These are phyloP conservation scores for Potamarius usumacintae DNA, from an alignment of 2,113 vertebrate genomes.

Conservation along the genomic window DNA sequence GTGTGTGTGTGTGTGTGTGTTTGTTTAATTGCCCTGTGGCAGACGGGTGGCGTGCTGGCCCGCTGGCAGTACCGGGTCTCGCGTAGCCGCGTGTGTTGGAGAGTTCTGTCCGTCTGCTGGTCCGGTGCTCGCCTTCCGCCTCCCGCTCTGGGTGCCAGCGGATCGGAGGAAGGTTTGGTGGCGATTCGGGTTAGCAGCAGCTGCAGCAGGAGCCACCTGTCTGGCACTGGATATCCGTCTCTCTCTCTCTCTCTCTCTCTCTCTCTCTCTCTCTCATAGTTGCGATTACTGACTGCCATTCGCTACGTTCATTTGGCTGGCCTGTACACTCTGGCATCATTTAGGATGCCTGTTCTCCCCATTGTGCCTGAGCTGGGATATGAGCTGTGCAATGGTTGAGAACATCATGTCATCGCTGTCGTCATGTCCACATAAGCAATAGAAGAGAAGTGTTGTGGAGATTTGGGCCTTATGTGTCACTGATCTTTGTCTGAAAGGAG, in stretches of 20 bases:
- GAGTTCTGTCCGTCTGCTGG: conserved; percentile 76
- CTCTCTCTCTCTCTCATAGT: conserved; percentile 14
- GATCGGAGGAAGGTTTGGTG: conserved; percentile 79
- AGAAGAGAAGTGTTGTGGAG: conserved; percentile 38
- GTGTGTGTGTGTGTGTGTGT: conserved; percentile 42
- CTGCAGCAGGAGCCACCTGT: conserved; percentile 34
- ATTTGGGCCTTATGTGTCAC: conserved; percentile 33
- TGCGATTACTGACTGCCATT: conserved; percentile 46
- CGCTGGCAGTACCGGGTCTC: conserved; percentile 76
- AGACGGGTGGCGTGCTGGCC: conserved; percentile 71
- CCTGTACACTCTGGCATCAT: conserved; percentile 52
- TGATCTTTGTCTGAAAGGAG: conserved; percentile 27
- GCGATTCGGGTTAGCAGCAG: conserved; percentile 76
- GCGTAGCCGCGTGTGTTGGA: conserved; percentile 75
- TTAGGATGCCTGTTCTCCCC: conserved; percentile 59
- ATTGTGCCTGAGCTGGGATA: conserved; percentile 51
- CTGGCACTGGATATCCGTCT: conserved; percentile 15
- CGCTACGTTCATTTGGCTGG: conserved; percentile 47
- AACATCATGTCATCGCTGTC: conserved; percentile 45
- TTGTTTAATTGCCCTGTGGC: conserved; percentile 44
- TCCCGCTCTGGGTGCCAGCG: conserved; percentile 69
- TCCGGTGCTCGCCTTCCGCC: conserved; percentile 67
- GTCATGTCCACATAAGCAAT: conserved; percentile 32
- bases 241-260: background rate
- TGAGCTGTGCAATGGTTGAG: conserved; percentile 45